Conservation (phyloP, 64 coral and sea anemone genomes). For the Stichodactyla helianthus region DNA sequence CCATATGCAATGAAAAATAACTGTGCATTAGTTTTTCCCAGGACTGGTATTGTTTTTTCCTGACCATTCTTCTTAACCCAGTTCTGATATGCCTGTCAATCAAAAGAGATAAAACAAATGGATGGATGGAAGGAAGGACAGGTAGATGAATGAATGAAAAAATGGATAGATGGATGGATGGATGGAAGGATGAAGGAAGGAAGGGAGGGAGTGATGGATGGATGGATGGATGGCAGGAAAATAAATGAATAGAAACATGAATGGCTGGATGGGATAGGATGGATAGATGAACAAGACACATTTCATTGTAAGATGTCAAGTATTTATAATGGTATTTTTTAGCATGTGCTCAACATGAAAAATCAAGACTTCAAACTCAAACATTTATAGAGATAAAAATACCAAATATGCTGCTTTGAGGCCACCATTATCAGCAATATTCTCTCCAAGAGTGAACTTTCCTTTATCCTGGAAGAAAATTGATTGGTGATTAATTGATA, state of each 20-base stretch:
- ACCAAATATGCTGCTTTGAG: constrained; percentile 74
- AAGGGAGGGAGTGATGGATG: background rate
- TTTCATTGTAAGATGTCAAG: background rate
- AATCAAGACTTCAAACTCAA: background rate
- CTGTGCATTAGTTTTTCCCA: constrained; percentile 41
- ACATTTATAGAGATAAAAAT: background rate
- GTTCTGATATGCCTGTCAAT: constrained; percentile 41
- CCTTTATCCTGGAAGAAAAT: constrained; percentile 59
- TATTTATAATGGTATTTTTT: too few species aligned
- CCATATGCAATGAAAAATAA: constrained; percentile 39
- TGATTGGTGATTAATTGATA: background rate
- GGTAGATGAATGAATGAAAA: background rate
- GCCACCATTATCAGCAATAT: constrained; percentile 92
- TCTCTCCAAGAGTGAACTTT: constrained; percentile 79
- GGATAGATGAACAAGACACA: background rate
- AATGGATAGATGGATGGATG: background rate
- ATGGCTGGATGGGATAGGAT: background rate
- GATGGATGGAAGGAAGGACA: background rate
- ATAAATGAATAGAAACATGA: background rate
- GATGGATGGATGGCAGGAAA: background rate
- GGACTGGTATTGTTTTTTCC: constrained; percentile 23
- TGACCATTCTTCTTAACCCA: constrained; percentile 46
- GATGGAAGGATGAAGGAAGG: background rate
- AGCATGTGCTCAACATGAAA: too few species aligned
- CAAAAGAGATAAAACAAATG: background rate